phyloP scores from a whole-genome alignment of 2,888 invertebrate species.

The Eilema caniola region DNA sequence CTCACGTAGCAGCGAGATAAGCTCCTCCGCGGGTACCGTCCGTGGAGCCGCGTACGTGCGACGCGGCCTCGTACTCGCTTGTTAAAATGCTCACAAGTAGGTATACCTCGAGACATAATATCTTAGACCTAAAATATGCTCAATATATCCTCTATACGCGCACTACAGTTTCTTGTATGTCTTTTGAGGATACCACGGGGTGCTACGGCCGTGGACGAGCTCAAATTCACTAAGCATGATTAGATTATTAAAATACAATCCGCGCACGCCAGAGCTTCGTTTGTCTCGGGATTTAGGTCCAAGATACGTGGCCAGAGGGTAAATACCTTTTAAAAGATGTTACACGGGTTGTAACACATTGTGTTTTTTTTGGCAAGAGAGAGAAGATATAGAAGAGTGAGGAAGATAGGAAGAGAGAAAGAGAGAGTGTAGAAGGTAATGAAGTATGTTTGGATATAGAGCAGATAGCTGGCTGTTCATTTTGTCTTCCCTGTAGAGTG shows the following conservation, averaged over 20 bases:
- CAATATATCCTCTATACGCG: too few relatives aligned
- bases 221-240: too few relatives aligned
- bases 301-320: too few relatives aligned
- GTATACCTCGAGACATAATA: too few relatives aligned
- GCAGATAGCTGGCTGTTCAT: background rate
- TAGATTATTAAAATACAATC: too few relatives aligned
- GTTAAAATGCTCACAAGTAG: conserved; percentile 26
- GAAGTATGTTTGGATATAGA: background rate
- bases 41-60: conserved; percentile 35
- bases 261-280: too few relatives aligned
- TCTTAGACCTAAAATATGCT: too few relatives aligned
- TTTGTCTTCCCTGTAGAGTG: background rate
- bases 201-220: too few relatives aligned
- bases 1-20: conserved; percentile 56
- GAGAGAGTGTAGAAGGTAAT: background rate
- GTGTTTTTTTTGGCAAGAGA: background rate
- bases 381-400: too few relatives aligned
- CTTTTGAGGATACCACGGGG: too few relatives aligned
- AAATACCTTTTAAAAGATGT: conserved; percentile 9
- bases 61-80: conserved; percentile 38
- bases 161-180: too few relatives aligned
- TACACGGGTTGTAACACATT: background rate
- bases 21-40: conserved; percentile 37
- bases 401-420: background rate
- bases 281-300: too few relatives aligned